Percentiles rank a stretch among this genome's conserved stretches.
These are phyloP conservation scores for Marisa cornuarietis DNA, from an alignment of 1,140 invertebrate species.

Conservation along the genomic window DNA sequence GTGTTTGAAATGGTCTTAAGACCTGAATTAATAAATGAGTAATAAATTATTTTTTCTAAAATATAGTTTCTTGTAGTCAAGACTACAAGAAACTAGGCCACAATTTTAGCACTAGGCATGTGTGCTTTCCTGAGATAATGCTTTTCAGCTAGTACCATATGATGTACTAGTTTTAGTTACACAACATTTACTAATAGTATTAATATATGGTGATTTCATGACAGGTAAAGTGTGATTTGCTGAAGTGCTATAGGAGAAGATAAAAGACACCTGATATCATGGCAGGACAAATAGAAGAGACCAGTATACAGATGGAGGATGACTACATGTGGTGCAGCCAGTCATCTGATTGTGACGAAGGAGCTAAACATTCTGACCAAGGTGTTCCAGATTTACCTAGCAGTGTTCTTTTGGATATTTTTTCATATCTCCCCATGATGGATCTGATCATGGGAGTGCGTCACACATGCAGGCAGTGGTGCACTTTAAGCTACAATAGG, in stretches of 20 bases:
- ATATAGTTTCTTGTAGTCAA: too few species aligned
- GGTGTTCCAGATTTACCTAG: constrained; percentile 30
- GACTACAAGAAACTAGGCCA: too few species aligned
- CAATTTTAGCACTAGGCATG: too few species aligned
- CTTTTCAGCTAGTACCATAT: too few species aligned
- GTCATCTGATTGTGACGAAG: not conserved
- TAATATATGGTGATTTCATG: not conserved
- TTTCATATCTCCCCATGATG: constrained; percentile 21
- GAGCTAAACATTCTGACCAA: not conserved
- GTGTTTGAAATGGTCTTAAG: too few species aligned
- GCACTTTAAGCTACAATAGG: constrained; percentile 24
- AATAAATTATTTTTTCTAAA: too few species aligned
- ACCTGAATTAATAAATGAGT: too few species aligned
- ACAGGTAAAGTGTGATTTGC: not conserved
- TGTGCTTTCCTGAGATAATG: too few species aligned
- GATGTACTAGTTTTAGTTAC: too few species aligned
- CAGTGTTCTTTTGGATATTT: constrained; percentile 30
- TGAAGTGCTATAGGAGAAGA: not conserved
- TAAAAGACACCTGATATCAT: not conserved
- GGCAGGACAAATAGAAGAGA: not conserved
- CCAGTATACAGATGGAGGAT: not conserved
- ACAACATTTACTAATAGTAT: not conserved
- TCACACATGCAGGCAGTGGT: constrained; percentile 30
- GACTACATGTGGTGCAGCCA: not conserved
- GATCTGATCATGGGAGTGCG: constrained; percentile 26